Base-by-base conservation (phyloP, 2,888 invertebrate genomes). In the Formica aserva region DNA sequence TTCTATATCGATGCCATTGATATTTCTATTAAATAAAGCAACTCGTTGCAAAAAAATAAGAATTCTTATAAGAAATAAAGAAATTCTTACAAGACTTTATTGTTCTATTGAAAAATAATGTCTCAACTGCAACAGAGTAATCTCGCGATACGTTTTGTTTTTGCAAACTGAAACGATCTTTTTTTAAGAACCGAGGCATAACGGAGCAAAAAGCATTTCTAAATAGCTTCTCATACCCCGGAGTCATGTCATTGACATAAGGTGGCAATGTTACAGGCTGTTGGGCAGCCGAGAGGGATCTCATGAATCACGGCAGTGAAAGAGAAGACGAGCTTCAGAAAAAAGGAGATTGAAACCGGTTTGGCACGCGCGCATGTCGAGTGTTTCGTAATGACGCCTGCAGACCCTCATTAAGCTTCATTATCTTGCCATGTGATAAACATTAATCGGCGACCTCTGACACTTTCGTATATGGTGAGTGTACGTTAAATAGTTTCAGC, bases 211-310 rank as follows among this genome's bases (percentile, higher is more conserved):
- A 86, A 82, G 82, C 83, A 60, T 77, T 86, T 89, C 84, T 83
- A 90, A 90, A 91, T 91, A 85, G 89, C 82, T 85, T 85, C 88
- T 85, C 89, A 80, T 86, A 85, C 88, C 86, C 86, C 83, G 82
- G 81, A 89, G 80, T 84, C 84, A 88, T 87, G 86, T 86, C 90
- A 85, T 85, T 89, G 91, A 91, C 92, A 91, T 93, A 92, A 93
- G 92, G 92, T 90, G 87, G 92, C 92, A 94, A 94, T 94, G 93
- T 94, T 93, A 94, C 94, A 93, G 93, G 90, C 91, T 90, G 93
- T 94, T 94, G 93, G 92, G 90, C 92, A 92, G 89, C 91, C 87
- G 86, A 91, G 90, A 91, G 90, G 91, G 91, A 90, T 88, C 87
- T 85, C 92, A 93, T 94, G 93, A 93, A 94, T 94, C 94, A 93